Percentiles rank a stretch among this genome's conserved stretches.
phyloP scores from a whole-genome alignment of 2,888 invertebrate species.

The Sisyra terminalis region DNA sequence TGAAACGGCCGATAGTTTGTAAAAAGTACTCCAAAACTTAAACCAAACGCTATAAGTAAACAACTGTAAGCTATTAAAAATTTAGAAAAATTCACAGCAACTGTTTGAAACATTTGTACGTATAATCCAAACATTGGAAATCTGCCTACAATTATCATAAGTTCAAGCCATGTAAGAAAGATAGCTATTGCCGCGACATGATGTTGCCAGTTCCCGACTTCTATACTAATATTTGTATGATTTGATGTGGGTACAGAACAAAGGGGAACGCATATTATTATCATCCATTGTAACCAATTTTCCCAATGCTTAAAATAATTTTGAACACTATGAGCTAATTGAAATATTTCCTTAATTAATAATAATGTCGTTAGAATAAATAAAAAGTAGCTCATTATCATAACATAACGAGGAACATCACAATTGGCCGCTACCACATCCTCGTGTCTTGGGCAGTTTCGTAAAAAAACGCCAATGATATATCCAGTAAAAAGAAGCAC shows the following conservation, averaged over 20 bases:
- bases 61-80: constrained; percentile 69
- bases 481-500: constrained; percentile 59
- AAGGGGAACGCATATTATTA: constrained; percentile 52
- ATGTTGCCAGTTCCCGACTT: constrained; percentile 49
- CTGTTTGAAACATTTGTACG: constrained; percentile 77
- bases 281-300: constrained; percentile 68
- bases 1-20: constrained; percentile 56
- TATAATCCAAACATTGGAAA: constrained; percentile 77
- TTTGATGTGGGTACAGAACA: constrained; percentile 34
- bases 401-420: constrained; percentile 16
- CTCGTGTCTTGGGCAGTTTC: constrained; percentile 23
- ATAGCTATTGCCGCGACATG: constrained; percentile 66
- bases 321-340: constrained; percentile 53
- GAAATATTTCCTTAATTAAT: constrained; percentile 58
- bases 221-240: constrained; percentile 15
- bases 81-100: constrained; percentile 66
- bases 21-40: constrained; percentile 70
- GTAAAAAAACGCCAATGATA: constrained; percentile 43
- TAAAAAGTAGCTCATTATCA: constrained; percentile 36
- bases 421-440: constrained; percentile 13
- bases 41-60: constrained; percentile 59
- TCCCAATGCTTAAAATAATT: constrained; percentile 69
- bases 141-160: constrained; percentile 73
- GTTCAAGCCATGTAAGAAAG: constrained; percentile 64
- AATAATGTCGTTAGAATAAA: constrained; percentile 45